These are phyloP conservation scores for Amphiura filiformis DNA, from an alignment of 35 echinoderm and acorn worm species.

Conservation along the genomic window DNA sequence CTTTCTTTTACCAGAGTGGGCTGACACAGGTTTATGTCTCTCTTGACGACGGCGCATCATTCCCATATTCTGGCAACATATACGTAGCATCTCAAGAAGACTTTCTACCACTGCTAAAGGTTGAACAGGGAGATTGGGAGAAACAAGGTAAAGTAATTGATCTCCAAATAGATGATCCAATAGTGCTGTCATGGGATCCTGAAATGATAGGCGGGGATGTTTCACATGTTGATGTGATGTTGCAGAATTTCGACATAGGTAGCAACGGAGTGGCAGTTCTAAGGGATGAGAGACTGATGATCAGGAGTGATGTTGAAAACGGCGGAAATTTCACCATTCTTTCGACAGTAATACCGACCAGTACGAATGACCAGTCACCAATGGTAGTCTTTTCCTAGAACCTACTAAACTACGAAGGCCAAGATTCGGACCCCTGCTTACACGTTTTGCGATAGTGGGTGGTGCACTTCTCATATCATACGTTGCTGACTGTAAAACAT, in stretches of 20 bases:
- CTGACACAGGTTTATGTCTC: slow-evolving; percentile 41
- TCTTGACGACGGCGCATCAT: slow-evolving; percentile 43
- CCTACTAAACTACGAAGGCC: not conserved
- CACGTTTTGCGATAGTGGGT: not conserved
- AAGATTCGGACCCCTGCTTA: not conserved
- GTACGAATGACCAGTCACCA: not conserved
- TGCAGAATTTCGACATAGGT: not conserved
- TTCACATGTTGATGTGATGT: slow-evolving; percentile 1
- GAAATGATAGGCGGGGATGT: slow-evolving; percentile 7
- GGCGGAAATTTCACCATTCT: slow-evolving; percentile 1
- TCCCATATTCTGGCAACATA: slow-evolving; percentile 44
- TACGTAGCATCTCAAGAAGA: slow-evolving; percentile 52
- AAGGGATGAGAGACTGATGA: not conserved
- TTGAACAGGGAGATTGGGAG: slow-evolving; percentile 1
- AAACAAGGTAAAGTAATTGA: slow-evolving; percentile 23
- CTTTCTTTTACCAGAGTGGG: slow-evolving; percentile 29
- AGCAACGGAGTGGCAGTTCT: not conserved
- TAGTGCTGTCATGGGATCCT: slow-evolving; percentile 31
- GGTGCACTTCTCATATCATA: not conserved
- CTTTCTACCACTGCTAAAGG: not conserved
- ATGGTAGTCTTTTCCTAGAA: not conserved
- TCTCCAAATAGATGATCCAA: not conserved
- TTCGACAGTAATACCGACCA: not conserved
- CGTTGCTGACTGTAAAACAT: not conserved
- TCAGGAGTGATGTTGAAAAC: slow-evolving; percentile 21